Percentiles rank a stretch among this genome's conserved stretches.
Evolutionary conservation across 2,888 invertebrate species (phyloP).

Genomic region (Mimachlamys varia): DNA sequence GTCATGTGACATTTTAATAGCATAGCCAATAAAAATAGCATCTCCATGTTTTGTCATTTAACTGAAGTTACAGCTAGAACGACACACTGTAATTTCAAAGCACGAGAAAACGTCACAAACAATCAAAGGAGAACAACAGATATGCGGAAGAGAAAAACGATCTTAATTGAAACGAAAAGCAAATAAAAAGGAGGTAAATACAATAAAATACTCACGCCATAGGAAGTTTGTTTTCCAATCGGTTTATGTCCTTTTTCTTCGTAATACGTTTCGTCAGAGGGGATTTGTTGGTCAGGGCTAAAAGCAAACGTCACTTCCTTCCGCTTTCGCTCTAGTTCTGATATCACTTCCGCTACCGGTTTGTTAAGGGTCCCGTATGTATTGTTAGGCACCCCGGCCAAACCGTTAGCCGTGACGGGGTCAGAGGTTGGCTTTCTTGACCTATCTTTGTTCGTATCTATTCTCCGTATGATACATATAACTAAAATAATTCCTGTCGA

Average conservation of each 20-base stretch:
- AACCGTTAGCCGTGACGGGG: background rate
- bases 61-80: background rate
- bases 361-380: constrained; percentile 15
- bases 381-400: background rate
- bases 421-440: constrained; percentile 43
- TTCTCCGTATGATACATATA: constrained; percentile 59
- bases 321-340: constrained; percentile 41
- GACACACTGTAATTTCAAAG: constrained; percentile 25
- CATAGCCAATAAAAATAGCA: background rate
- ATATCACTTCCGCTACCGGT: constrained; percentile 21
- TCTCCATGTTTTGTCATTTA: background rate
- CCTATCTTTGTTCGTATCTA: constrained; percentile 51
- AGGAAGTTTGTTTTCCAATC: background rate
- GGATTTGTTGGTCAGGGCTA: constrained; percentile 29
- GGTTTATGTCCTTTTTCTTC: background rate
- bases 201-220: background rate
- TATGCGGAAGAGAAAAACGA: background rate
- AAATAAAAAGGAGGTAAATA: background rate
- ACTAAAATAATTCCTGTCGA: constrained; percentile 59
- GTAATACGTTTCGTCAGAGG: constrained; percentile 7
- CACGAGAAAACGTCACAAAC: background rate
- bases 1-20: constrained; percentile 28
- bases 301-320: constrained; percentile 54
- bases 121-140: background rate
- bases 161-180: background rate